Conservation (phyloP, 35 echinoderm and acorn worm genomes). For the Apostichopus californicus region DNA sequence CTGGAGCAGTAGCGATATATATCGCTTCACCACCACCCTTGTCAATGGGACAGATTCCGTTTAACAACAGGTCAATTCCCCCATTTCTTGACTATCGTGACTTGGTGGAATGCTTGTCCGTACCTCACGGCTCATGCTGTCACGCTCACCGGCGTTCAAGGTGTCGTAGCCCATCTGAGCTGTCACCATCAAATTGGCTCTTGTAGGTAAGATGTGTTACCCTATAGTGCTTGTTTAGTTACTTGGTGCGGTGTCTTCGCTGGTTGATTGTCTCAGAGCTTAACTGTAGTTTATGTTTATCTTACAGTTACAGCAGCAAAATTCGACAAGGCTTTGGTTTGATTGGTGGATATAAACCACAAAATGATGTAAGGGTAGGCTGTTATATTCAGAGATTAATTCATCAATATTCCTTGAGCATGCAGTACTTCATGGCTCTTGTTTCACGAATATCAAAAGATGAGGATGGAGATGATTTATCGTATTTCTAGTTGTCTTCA, state of each 20-base stretch:
- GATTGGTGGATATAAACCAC: too few relatives aligned
- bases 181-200: conserved; percentile 40
- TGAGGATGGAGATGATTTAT: neutral
- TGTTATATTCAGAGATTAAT: neutral
- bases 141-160: neutral
- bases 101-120: neutral
- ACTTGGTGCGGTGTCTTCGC: too few relatives aligned
- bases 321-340: too few relatives aligned
- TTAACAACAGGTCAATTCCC: neutral
- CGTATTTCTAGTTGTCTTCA: neutral
- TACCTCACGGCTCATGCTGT: neutral
- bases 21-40: conserved; percentile 1
- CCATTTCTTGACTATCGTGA: neutral
- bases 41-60: neutral
- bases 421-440: neutral
- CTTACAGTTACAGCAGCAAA: too few relatives aligned
- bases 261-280: too few relatives aligned
- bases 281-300: too few relatives aligned
- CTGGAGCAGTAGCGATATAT: neutral
- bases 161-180: conserved; percentile 2
- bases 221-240: neutral
- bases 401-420: neutral
- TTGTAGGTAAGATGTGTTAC: neutral
- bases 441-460: neutral
- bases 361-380: too few relatives aligned